Percentiles rank a stretch among this genome's conserved stretches.
Conservation (phyloP, 2,888 invertebrate genomes). For the Tridacna crocea region DNA sequence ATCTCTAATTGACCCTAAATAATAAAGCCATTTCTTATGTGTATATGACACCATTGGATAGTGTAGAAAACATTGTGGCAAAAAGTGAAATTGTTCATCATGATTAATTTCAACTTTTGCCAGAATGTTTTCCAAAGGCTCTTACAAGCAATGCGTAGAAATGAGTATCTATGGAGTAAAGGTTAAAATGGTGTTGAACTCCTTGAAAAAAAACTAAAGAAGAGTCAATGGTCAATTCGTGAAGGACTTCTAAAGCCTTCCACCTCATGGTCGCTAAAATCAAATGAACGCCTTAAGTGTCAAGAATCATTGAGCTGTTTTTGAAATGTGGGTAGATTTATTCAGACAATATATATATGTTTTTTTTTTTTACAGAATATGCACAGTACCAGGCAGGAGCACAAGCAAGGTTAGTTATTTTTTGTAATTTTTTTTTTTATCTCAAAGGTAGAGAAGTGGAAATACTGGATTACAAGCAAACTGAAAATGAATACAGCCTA, state of each 20-base stretch:
- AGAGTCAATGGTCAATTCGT: neutral
- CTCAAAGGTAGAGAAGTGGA: neutral
- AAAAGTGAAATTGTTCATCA: neutral
- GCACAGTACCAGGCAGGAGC: conserved; percentile 54
- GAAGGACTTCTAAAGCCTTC: neutral
- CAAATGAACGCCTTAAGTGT: neutral
- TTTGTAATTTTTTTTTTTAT: neutral
- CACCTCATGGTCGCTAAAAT: neutral
- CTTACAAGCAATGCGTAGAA: too few species aligned
- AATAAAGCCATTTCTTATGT: too few species aligned
- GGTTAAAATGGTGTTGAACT: neutral
- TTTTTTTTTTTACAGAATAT: conserved; percentile 50
- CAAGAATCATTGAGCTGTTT: too few species aligned
- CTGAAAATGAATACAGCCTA: too few species aligned
- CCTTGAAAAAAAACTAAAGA: too few species aligned
- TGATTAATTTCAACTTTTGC: neutral
- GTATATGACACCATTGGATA: neutral
- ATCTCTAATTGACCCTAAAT: too few species aligned
- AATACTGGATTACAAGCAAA: neutral
- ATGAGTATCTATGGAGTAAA: too few species aligned
- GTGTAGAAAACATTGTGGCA: neutral
- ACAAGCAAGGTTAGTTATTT: conserved; percentile 48
- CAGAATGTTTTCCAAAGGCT: neutral
- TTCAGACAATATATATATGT: too few species aligned
- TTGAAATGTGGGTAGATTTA: too few species aligned